A percentile compares a stretch with the other conserved stretches of the same genome.
These are phyloP conservation scores for Clytia hemisphaerica DNA, from an alignment of 30 jellyfish, hydroid and myxozoan genomes.

Conservation along the genomic window DNA sequence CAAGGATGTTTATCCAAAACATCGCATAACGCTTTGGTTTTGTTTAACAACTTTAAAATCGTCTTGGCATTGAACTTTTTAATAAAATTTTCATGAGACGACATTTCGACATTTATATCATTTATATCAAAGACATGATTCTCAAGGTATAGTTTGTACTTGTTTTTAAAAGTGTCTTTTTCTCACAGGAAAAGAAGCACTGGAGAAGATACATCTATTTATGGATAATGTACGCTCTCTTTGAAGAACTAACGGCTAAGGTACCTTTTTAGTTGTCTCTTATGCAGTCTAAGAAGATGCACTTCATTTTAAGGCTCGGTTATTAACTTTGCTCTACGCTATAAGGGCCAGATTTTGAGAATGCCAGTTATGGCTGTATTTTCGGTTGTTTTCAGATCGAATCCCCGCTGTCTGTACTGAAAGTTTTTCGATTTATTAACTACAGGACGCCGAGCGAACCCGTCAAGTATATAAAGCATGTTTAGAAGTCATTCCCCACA, in stretches of 20 bases:
- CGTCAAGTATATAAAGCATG: constrained; percentile 91
- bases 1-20: too few species aligned
- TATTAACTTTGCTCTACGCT: neutral
- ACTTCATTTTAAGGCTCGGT: neutral
- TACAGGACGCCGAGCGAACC: constrained; percentile 68
- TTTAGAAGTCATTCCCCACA: constrained; percentile 91
- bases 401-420: too few species aligned
- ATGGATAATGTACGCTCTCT: constrained; percentile 92
- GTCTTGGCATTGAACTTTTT: too few species aligned
- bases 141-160: too few species aligned
- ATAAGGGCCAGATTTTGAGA: too few species aligned
- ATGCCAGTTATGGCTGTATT: too few species aligned
- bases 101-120: too few species aligned
- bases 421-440: neutral
- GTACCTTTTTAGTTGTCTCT: constrained; percentile 15
- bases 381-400: too few species aligned
- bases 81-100: too few species aligned
- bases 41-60: too few species aligned
- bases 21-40: too few species aligned
- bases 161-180: neutral
- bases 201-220: constrained; percentile 92
- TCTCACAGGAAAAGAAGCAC: constrained; percentile 70
- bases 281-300: neutral
- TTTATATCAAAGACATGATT: too few species aligned
- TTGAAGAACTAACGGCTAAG: constrained; percentile 79